Evolutionary conservation across 2,113 vertebrate species (phyloP).

Genomic region (Daubentonia madagascariensis): DNA sequence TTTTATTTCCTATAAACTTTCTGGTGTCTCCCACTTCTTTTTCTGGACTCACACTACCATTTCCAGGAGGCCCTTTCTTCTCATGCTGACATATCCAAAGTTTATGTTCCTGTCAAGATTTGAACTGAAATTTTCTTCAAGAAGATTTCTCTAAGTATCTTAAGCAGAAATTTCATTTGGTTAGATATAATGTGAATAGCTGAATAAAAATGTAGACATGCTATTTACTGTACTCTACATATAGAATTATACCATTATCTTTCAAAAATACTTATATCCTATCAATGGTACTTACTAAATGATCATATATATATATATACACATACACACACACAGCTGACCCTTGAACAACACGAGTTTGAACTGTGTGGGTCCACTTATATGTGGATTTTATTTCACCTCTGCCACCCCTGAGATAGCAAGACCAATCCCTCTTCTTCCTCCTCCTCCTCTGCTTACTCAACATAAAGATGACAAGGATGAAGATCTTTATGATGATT

Average conservation of each 20-base stretch:
- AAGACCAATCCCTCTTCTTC: not conserved
- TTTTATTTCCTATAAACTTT: not conserved
- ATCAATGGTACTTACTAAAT: not conserved
- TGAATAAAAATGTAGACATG: constrained; percentile 22
- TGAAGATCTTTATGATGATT: not conserved
- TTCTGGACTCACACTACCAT: not conserved
- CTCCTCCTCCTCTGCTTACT: not conserved
- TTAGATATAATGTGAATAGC: constrained; percentile 3
- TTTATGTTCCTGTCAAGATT: not conserved
- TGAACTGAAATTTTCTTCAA: constrained; percentile 21
- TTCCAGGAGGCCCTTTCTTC: not conserved
- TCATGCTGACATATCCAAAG: not conserved
- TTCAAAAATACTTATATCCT: constrained; percentile 1
- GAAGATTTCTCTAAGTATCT: not conserved
- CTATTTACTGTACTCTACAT: not conserved
- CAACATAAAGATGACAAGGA: not conserved
- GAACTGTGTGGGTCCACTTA: not conserved
- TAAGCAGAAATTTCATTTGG: constrained; percentile 5
- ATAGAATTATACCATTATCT: not conserved
- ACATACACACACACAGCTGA: not conserved
- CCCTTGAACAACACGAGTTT: not conserved
- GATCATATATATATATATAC: not conserved
- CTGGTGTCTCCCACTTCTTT: not conserved
- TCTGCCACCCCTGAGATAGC: not conserved
- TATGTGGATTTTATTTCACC: not conserved